phyloP scores from a whole-genome alignment of 2,113 vertebrate genomes.

The Fulmarus glacialis region DNA sequence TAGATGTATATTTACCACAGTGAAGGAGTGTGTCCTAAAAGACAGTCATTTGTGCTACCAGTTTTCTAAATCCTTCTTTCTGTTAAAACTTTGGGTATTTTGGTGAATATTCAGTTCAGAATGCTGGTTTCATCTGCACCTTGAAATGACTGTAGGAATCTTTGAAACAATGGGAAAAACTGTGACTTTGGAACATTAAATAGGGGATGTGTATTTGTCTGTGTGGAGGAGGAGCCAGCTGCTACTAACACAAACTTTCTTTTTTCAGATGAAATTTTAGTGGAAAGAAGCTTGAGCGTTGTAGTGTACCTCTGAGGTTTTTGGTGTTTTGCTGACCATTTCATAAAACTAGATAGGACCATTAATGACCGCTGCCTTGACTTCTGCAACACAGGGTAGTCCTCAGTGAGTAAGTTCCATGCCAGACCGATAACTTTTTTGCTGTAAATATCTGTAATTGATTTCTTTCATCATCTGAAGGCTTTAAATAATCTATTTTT shows the following conservation, averaged over 20 bases:
- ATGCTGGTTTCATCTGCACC: not conserved
- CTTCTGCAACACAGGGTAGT: not conserved
- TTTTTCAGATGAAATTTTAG: not conserved
- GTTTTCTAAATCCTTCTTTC: not conserved
- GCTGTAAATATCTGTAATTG: not conserved
- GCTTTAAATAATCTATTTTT: not conserved
- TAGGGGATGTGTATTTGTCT: fast-evolving
- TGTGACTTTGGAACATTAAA: too few species aligned
- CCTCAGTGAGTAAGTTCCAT: not conserved
- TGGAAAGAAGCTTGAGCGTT: not conserved
- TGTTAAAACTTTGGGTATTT: not conserved
- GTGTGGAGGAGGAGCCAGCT: not conserved
- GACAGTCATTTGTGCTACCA: too few species aligned
- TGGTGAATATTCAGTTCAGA: not conserved
- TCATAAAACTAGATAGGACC: not conserved
- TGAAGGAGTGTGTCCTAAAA: not conserved
- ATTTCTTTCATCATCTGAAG: not conserved
- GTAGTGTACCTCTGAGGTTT: too few species aligned
- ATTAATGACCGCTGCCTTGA: fast-evolving
- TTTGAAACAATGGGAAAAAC: not conserved
- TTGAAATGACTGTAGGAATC: too few species aligned
- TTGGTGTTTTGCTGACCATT: not conserved
- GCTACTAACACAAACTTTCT: not conserved
- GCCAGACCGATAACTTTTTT: not conserved
- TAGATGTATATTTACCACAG: fast-evolving